Percentiles rank a stretch among this genome's conserved stretches.
Evolutionary conservation across 30 jellyfish, hydroid and myxozoan species (phyloP).

Genomic region (Sanderia malayensis): DNA sequence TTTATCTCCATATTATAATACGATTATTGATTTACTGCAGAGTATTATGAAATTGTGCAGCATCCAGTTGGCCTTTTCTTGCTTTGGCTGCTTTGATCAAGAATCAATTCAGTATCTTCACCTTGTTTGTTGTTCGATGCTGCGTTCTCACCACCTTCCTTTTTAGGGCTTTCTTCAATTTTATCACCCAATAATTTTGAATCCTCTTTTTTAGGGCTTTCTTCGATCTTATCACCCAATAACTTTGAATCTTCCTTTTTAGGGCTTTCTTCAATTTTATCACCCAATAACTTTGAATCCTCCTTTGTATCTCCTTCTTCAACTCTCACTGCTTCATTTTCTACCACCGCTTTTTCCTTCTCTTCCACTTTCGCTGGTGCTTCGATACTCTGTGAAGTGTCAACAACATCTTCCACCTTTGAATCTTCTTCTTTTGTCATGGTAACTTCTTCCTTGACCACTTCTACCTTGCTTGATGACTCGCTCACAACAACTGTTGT

Average conservation of each 20-base stretch:
- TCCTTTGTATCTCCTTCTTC: no score
- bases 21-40: no score
- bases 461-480: background rate
- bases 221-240: background rate
- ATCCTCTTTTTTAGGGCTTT: no score
- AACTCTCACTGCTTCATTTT: background rate
- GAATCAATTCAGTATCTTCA: constrained; percentile 16
- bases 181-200: no score
- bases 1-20: no score
- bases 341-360: background rate
- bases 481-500: background rate
- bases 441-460: constrained; percentile 14
- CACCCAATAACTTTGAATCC: no score
- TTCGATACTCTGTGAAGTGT: background rate
- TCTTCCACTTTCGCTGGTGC: background rate
- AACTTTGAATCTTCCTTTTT: no score
- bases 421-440: constrained; percentile 2
- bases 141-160: background rate
- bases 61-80: constrained; percentile 38
- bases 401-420: background rate
- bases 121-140: constrained; percentile 3
- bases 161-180: no score
- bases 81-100: constrained; percentile 2
- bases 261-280: background rate
- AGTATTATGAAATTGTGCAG: constrained; percentile 26